These are phyloP conservation scores for Etheostoma perlongum DNA, from an alignment of 2,797 vertebrate genomes.

Conservation along the genomic window DNA sequence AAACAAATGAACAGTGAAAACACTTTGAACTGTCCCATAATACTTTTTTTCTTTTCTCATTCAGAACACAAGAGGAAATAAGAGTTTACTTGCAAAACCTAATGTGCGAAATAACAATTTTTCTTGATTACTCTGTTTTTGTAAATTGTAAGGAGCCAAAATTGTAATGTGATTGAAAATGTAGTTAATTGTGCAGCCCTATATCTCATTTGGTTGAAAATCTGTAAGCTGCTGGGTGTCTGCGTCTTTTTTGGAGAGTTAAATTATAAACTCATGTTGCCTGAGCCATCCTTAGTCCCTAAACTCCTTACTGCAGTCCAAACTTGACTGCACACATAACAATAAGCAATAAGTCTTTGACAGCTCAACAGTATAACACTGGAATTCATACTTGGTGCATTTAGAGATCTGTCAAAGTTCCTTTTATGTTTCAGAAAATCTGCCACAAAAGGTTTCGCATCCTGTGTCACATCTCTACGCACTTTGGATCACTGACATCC, in stretches of 20 bases:
- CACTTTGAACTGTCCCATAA: no score
- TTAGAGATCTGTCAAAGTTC: background rate
- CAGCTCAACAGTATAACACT: background rate
- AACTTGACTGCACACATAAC: constrained; percentile 24
- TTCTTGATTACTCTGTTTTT: background rate
- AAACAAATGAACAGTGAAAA: no score
- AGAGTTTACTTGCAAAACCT: no score
- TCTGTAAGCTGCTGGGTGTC: constrained; percentile 9
- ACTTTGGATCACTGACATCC: background rate
- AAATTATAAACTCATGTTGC: constrained; percentile 21
- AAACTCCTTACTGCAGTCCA: constrained; percentile 10
- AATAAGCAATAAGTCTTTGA: constrained; percentile 7
- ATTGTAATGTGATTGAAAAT: no score
- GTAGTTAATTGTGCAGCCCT: no score
- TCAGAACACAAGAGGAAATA: no score
- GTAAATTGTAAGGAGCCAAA: no score
- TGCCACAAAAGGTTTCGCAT: background rate
- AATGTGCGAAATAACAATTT: no score
- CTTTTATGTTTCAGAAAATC: background rate
- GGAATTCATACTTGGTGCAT: background rate
- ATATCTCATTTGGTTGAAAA: background rate
- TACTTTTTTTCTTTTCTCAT: no score
- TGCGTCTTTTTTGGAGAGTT: background rate
- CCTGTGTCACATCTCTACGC: background rate
- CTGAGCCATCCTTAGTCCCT: background rate